Conservation (phyloP, 2,888 invertebrate genomes). For the Escarpia spicata region DNA sequence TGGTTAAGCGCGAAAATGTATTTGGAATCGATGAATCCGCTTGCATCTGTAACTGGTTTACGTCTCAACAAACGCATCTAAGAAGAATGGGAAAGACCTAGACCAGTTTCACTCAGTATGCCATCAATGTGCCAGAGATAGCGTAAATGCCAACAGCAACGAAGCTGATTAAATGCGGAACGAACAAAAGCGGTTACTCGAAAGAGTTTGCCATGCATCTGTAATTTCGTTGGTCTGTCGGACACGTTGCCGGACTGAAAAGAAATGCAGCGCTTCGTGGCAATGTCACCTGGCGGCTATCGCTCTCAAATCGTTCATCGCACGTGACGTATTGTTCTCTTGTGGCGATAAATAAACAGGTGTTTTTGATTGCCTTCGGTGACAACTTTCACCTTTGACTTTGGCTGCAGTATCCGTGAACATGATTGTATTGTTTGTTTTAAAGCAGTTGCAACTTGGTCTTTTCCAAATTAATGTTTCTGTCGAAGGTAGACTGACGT, state of each 20-base stretch:
- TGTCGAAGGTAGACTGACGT: too few relatives aligned
- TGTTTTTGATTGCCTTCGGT: too few relatives aligned
- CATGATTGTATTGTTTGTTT: neutral
- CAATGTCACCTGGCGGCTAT: neutral
- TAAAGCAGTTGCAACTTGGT: neutral
- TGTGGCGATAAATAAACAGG: too few relatives aligned
- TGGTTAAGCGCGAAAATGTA: neutral
- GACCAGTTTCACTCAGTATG: neutral
- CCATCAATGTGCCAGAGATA: neutral
- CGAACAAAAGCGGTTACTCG: neutral
- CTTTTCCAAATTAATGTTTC: too few relatives aligned
- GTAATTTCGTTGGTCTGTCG: neutral
- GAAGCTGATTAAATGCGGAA: neutral
- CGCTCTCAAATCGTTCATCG: neutral
- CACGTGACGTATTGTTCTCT: too few relatives aligned
- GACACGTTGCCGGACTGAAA: neutral
- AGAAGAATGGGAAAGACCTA: neutral
- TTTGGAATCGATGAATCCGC: neutral
- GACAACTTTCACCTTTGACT: neutral
- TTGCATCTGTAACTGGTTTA: neutral
- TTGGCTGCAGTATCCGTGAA: neutral
- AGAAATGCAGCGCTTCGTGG: neutral
- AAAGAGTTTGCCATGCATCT: neutral
- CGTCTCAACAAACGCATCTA: neutral
- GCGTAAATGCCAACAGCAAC: neutral